A percentile compares a stretch with the other conserved stretches of the same genome.
Conservation (phyloP, 1,140 invertebrate species). For the Pseudomyrmex sp. region DNA sequence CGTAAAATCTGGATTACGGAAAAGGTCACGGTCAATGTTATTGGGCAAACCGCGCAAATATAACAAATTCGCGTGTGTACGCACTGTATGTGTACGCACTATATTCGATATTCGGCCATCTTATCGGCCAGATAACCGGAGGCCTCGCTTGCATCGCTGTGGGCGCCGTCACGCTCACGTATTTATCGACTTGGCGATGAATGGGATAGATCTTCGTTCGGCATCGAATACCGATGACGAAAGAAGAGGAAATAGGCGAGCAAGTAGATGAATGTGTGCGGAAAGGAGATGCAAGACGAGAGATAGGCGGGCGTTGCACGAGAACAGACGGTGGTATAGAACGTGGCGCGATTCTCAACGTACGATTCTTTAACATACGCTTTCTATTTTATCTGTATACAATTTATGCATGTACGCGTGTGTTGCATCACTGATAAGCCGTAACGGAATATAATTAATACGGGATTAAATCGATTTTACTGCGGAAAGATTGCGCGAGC, state of each 20-base stretch:
- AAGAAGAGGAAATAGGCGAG: slow-evolving; percentile 65
- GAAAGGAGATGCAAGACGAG: background rate
- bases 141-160: too few species aligned
- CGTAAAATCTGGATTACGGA: background rate
- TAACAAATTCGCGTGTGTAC: background rate
- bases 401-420: slow-evolving; percentile 28
- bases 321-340: slow-evolving; percentile 46
- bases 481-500: slow-evolving; percentile 28
- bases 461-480: slow-evolving; percentile 15
- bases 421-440: slow-evolving; percentile 34
- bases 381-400: slow-evolving; percentile 55
- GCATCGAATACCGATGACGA: slow-evolving; percentile 64
- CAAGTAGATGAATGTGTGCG: slow-evolving; percentile 45
- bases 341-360: slow-evolving; percentile 56
- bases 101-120: slow-evolving; percentile 4
- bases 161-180: slow-evolving; percentile 43
- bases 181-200: slow-evolving; percentile 35
- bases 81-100: background rate
- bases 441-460: slow-evolving; percentile 61
- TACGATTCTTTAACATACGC: background rate
- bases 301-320: background rate
- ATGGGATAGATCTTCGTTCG: slow-evolving; percentile 55
- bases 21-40: slow-evolving; percentile 12
- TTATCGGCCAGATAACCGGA: slow-evolving; percentile 15
- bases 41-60: slow-evolving; percentile 1